Base-by-base conservation (phyloP, 1,140 invertebrate species). In the Bombus polaris region DNA sequence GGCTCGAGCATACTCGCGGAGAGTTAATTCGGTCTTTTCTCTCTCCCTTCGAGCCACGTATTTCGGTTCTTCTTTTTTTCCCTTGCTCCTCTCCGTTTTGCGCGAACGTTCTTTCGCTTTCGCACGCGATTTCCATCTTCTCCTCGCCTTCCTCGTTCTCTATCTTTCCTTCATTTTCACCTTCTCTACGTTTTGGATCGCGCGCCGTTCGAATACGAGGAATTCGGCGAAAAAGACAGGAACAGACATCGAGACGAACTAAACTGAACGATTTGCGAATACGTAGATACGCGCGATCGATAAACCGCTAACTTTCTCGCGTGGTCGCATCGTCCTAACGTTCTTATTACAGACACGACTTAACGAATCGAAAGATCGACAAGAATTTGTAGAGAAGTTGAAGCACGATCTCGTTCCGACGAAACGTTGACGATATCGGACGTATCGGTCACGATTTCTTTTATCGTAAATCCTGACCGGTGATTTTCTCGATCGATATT, bases 21-120 rank as follows among this genome's bases (percentile, higher is more conserved):
- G 83, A 92, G 93, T 93, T 95, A 94, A 95, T 94, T 95, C 91
- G 89, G 92, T 91, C 90, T 89, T 85, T 78, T 85, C 81, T 90
- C 78, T 83, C 78, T 83, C 80, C 66, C 86, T 87, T 87, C 78
- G 75, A 79, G 77, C 80, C 59, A 71, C 73, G 25, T 62, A 66
- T 57, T 70, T 57, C 65, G 71, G 47, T 25, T 57, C 76, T 76
- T 28, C 35, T 44, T 87, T 81, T 32, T 71, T 73, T 32, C 82
- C 47, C 81, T 57, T 44, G 25, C 39, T 53, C 74, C 68, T n/a
- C 81, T 79, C 57, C 57, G n/a, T 84, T 73, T 77, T 15, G 28
- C 80, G 76, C 65, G 37, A 57, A 68, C 32, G 13, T 62, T 39
- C 83, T 66, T 39, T 53, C 77, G 32, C 53, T 62, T 32, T 81